Percentiles rank a stretch among this genome's conserved stretches.
These are phyloP conservation scores for Caenorhabditis sulstoni DNA, from an alignment of 2,888 invertebrate species.

Conservation along the genomic window DNA sequence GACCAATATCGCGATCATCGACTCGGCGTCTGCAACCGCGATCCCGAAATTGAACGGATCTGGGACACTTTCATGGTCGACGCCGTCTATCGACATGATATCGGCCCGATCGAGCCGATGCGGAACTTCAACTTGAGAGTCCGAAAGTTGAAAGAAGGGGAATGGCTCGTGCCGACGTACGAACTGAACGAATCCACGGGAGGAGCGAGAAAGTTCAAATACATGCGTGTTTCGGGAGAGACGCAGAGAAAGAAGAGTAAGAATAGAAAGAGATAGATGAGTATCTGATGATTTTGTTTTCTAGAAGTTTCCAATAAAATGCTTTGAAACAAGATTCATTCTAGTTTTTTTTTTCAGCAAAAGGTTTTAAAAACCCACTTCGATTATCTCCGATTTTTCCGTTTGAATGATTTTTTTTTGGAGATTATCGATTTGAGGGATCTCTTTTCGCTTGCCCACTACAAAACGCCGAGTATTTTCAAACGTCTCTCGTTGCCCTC, in stretches of 20 bases:
- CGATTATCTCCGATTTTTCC: too few relatives aligned
- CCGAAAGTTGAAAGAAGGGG: neutral
- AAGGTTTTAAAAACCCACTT: too few relatives aligned
- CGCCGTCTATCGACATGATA: conserved; percentile 33
- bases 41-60: conserved; percentile 20
- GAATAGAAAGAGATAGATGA: neutral
- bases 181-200: conserved; percentile 8
- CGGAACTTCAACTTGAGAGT: conserved; percentile 41
- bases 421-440: too few relatives aligned
- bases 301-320: too few relatives aligned
- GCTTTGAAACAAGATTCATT: too few relatives aligned
- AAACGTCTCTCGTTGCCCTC: neutral
- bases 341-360: too few relatives aligned
- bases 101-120: conserved; percentile 6
- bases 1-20: conserved; percentile 62
- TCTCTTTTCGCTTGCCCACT: too few relatives aligned
- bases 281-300: too few relatives aligned
- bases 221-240: neutral
- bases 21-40: neutral
- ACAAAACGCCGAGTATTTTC: too few relatives aligned
- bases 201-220: neutral
- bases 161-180: conserved; percentile 41
- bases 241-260: too few relatives aligned
- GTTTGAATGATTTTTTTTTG: too few relatives aligned
- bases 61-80: conserved; percentile 47